Evolutionary conservation across 2,797 vertebrate genomes (phyloP).

Genomic region (Trachops cirrhosus): DNA sequence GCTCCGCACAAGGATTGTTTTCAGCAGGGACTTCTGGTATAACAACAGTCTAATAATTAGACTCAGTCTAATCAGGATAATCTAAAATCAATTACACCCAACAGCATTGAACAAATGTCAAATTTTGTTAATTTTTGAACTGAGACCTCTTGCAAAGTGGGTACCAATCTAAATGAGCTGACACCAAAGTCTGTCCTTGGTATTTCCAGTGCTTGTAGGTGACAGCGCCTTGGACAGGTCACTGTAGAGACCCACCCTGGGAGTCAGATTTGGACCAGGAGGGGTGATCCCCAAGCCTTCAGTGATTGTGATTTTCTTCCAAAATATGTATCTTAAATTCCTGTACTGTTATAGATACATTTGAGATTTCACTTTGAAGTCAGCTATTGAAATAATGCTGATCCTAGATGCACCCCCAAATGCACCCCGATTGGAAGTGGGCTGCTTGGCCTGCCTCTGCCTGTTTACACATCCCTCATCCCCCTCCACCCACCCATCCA

Average conservation of each 20-base stretch:
- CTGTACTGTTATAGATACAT: background rate
- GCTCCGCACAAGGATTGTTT: constrained; percentile 22
- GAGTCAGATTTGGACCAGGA: background rate
- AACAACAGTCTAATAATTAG: constrained; percentile 43
- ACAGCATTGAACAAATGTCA: background rate
- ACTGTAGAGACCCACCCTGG: background rate
- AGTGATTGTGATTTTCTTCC: background rate
- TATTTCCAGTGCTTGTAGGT: background rate
- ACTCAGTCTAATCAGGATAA: constrained; percentile 40
- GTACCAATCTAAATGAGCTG: background rate
- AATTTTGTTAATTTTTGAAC: constrained; percentile 12
- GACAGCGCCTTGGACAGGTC: background rate
- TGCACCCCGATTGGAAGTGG: too few relatives aligned
- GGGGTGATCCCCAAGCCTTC: background rate
- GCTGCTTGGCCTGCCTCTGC: background rate
- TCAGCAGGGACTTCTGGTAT: constrained; percentile 27
- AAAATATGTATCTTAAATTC: constrained; percentile 6
- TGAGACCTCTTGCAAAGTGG: background rate
- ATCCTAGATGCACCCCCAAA: background rate
- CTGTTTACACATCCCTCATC: background rate
- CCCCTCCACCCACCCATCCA: too few relatives aligned
- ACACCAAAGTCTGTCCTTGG: background rate
- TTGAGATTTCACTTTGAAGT: background rate
- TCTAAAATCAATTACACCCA: constrained; percentile 46
- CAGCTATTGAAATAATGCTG: background rate